Evolutionary conservation across 2,888 invertebrate species (phyloP).

Genomic region (Pedicia rivosa): DNA sequence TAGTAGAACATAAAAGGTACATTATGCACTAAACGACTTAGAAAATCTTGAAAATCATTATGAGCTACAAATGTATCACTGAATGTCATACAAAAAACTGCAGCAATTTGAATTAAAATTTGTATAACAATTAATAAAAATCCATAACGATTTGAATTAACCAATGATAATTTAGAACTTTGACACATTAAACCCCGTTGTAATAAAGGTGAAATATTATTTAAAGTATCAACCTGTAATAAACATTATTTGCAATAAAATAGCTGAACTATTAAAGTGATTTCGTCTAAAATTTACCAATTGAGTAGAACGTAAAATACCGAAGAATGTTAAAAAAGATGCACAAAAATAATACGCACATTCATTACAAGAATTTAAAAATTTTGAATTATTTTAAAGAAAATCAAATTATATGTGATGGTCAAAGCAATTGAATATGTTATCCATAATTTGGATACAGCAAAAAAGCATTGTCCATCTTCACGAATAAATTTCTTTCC

Average conservation of each 20-base stretch:
- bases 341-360: constrained; percentile 2
- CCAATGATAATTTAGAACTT: constrained; percentile 3
- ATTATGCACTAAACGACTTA: neutral
- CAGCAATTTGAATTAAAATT: neutral
- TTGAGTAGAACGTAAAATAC: neutral
- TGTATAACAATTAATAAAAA: neutral
- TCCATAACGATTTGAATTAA: neutral
- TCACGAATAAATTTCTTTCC: constrained; percentile 1
- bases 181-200: constrained; percentile 7
- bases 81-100: neutral
- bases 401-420: neutral
- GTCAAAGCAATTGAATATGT: constrained; percentile 1
- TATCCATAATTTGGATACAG: constrained; percentile 4
- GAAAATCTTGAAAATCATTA: neutral
- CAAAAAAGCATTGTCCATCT: constrained; percentile 6
- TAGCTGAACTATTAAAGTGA: too few relatives aligned
- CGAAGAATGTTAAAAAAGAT: neutral
- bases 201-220: constrained; percentile 1
- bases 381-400: neutral
- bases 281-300: too few relatives aligned
- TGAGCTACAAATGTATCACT: neutral
- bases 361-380: constrained; percentile 1
- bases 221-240: too few relatives aligned
- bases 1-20: constrained; percentile 7
- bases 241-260: too few relatives aligned